Evolutionary conservation across 2,888 invertebrate genomes (phyloP), one percentile per base, ranked within the genome.

Genomic region (Trichogramma evanescens): DNA sequence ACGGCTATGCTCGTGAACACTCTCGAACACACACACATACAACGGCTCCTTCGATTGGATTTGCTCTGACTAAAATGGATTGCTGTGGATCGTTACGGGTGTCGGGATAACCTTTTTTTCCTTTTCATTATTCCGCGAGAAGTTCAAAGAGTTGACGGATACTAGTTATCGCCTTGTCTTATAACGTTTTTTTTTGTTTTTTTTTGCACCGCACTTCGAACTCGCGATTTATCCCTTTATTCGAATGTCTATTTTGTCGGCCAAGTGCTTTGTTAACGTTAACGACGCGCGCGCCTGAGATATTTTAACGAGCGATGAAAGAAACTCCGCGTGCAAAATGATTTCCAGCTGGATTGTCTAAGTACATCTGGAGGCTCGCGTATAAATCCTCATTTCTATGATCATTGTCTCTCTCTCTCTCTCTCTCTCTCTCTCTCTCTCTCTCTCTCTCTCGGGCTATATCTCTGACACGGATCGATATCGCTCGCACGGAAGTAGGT

Each of bases 381-480:
- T 26, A 26, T 26, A 26, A 26, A 26, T 26, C 26, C 26, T 26
- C 26, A 26, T 26, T 26, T 26, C 26, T 26, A 26, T 26, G 26
- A 26, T 26, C 26, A 26, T n/a, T 54, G 13, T 56, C 44, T 50
- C 50, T 48, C 45, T 40, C 54, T 26, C 43, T 58, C 52, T 52
- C 42, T 40, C 51, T 9, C 10, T 4, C 9, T n/a, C 46, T n/a
- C n/a, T 56, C 44, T 50, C 50, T 48, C 45, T 40, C 54, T 26
- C 43, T 58, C 52, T 52, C 42, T 40, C 51, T 9, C 10, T 4
- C 9, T n/a, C 46, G 43, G 38, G 40, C 50, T 7, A 7, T 9
- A 49, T 48, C 43, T 43, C 51, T 55, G 38, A 56, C 54, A 57
- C 54, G 49, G 53, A 54, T 50, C 40, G 41, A 45, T 44, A 8